A percentile compares a stretch with the other conserved stretches of the same genome.
Conservation (phyloP, 2,888 invertebrate species). For the Anarsia innoxiella region DNA sequence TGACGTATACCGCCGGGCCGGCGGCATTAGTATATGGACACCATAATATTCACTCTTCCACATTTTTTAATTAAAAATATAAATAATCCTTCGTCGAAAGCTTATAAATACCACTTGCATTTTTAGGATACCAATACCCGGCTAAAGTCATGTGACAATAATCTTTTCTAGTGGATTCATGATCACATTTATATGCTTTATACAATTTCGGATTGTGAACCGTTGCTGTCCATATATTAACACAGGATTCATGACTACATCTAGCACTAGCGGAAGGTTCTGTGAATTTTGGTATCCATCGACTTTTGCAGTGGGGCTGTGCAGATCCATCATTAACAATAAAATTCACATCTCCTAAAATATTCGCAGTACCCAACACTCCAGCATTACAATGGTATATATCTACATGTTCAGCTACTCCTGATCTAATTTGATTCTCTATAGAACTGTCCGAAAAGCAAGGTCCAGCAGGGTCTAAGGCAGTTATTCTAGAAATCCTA, state of each 20-base stretch:
- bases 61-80: too few species aligned
- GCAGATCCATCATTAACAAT: constrained; percentile 74
- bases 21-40: too few species aligned
- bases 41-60: too few species aligned
- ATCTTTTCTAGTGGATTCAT: constrained; percentile 42
- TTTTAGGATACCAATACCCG: constrained; percentile 58
- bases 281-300: constrained; percentile 48
- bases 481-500: constrained; percentile 51
- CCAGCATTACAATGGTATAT: constrained; percentile 77
- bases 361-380: constrained; percentile 59
- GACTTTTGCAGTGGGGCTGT: constrained; percentile 71
- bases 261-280: constrained; percentile 55
- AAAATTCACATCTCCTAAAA: constrained; percentile 74
- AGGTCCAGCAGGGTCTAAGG: constrained; percentile 63
- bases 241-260: constrained; percentile 55
- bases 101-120: constrained; percentile 52
- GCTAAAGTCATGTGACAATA: constrained; percentile 42
- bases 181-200: constrained; percentile 48
- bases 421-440: constrained; percentile 63
- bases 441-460: constrained; percentile 54
- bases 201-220: constrained; percentile 46
- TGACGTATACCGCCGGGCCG: too few species aligned
- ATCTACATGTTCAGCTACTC: constrained; percentile 76
- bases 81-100: too few species aligned
- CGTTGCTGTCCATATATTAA: constrained; percentile 50